Conservation (phyloP, 2,113 vertebrate species). For the Oreochromis niloticus region DNA sequence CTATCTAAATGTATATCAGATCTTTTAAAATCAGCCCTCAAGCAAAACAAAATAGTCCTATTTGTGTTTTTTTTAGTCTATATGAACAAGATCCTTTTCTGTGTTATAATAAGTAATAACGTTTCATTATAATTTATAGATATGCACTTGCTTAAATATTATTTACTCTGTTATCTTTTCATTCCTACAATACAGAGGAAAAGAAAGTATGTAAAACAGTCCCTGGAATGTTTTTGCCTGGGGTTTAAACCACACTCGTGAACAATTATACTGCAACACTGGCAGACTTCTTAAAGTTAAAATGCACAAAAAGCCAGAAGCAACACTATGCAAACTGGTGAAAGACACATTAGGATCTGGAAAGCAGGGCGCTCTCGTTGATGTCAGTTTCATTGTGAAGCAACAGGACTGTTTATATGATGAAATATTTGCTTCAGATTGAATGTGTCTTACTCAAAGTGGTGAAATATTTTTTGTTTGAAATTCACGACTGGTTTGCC, state of each 20-base stretch:
- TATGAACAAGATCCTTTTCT: neutral
- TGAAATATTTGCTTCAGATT: neutral
- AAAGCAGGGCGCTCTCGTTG: neutral
- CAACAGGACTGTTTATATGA: neutral
- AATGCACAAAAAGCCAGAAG: slow-evolving; percentile 23
- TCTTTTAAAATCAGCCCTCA: neutral
- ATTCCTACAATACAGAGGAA: neutral
- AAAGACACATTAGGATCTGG: neutral
- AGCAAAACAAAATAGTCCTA: neutral
- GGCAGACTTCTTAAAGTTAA: neutral
- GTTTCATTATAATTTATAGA: neutral
- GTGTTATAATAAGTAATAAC: neutral
- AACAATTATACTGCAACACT: neutral
- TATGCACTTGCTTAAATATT: neutral
- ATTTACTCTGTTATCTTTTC: neutral
- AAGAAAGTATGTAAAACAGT: slow-evolving; percentile 2
- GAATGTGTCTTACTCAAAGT: neutral
- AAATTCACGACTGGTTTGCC: neutral
- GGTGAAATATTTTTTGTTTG: neutral
- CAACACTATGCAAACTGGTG: neutral
- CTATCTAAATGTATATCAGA: neutral
- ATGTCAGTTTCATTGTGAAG: neutral
- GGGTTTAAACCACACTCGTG: slow-evolving; percentile 11
- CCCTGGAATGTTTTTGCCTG: slow-evolving; percentile 30
- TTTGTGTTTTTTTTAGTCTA: neutral